These are phyloP conservation scores for Passer domesticus DNA, from an alignment of 2,113 vertebrate genomes.

Conservation along the genomic window DNA sequence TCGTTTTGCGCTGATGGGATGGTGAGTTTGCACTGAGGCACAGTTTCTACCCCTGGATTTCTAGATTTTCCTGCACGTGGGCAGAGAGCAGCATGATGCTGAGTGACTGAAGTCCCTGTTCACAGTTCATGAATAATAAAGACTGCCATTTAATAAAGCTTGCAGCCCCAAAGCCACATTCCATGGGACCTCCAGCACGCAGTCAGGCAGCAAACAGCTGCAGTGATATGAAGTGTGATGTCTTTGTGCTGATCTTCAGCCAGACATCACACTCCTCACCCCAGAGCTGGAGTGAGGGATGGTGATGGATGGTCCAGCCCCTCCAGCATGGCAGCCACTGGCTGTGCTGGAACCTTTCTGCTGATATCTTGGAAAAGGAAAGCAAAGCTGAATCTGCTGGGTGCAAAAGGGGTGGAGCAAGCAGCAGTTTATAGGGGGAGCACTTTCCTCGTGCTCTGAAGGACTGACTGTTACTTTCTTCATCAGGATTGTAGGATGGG, in stretches of 20 bases:
- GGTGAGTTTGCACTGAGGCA: not conserved
- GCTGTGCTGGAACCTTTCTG: not conserved
- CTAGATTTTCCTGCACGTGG: not conserved
- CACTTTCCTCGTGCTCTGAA: not conserved
- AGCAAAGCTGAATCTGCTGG: not conserved
- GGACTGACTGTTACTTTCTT: not conserved
- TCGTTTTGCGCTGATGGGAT: fast-evolving
- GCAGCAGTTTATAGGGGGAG: not conserved
- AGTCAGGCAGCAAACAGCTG: not conserved
- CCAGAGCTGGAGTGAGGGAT: not conserved
- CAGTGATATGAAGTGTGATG: not conserved
- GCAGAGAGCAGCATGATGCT: not conserved
- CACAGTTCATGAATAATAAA: not conserved
- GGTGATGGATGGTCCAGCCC: not conserved
- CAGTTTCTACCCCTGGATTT: not conserved
- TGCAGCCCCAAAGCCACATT: not conserved
- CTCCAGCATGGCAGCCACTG: fast-evolving
- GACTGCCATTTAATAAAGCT: not conserved
- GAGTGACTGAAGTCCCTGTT: not conserved
- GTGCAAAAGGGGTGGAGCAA: not conserved
- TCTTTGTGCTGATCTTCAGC: not conserved
- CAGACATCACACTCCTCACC: not conserved
- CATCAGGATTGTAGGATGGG: not conserved
- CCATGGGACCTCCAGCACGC: not conserved
- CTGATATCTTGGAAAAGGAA: not conserved